phyloP scores from a whole-genome alignment of 2,797 vertebrate genomes.

The Rhabdomys pumilio region DNA sequence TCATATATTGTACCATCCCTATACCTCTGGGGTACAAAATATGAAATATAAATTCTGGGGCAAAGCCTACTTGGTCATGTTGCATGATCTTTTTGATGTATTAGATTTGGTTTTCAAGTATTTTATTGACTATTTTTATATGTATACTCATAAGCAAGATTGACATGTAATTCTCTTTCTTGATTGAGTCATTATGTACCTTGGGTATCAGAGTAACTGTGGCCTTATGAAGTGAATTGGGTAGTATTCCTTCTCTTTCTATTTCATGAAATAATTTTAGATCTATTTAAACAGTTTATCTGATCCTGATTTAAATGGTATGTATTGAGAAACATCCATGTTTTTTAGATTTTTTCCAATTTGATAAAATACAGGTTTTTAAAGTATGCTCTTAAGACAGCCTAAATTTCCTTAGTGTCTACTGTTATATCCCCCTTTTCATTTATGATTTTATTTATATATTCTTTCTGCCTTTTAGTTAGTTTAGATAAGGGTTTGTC shows the following conservation, averaged over 20 bases:
- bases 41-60: too few species aligned
- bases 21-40: neutral
- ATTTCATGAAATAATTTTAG: neutral
- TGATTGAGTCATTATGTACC: neutral
- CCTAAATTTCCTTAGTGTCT: neutral
- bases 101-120: neutral
- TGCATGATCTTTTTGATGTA: neutral
- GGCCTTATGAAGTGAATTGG: neutral
- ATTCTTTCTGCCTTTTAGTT: neutral
- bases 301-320: neutral
- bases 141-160: neutral
- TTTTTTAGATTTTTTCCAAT: neutral
- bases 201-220: neutral
- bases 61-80: neutral
- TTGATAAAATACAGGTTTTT: neutral
- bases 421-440: neutral
- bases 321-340: neutral
- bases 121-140: neutral
- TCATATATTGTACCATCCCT: neutral
- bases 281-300: neutral
- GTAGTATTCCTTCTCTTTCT: neutral
- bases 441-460: neutral
- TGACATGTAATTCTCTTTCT: neutral
- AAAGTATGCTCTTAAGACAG: neutral
- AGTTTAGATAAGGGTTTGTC: neutral